Evolutionary conservation across 1,140 invertebrate genomes (phyloP).

Genomic region (Colletes latitarsis): DNA sequence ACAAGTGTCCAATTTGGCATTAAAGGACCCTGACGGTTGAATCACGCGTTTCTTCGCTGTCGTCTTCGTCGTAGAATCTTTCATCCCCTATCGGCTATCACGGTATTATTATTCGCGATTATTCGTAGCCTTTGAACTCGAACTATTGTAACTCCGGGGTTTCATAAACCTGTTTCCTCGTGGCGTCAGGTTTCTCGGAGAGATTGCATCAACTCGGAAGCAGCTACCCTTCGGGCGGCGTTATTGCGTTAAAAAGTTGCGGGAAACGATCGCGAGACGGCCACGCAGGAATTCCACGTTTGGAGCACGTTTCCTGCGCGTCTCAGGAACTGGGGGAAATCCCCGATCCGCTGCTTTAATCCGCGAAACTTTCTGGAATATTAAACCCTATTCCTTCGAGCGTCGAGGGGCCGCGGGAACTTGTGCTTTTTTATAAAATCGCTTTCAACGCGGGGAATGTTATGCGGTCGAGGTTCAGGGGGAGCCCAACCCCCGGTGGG

Average conservation of each 20-base stretch:
- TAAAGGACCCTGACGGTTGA: too few species aligned
- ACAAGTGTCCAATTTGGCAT: too few species aligned
- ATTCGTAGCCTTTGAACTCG: too few species aligned
- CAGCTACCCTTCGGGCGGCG: slow-evolving; percentile 18
- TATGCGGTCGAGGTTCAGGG: slow-evolving; percentile 35
- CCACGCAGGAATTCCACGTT: slow-evolving; percentile 10
- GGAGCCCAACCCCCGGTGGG: slow-evolving; percentile 40
- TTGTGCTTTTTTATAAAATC: slow-evolving; percentile 58
- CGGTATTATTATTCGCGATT: too few species aligned
- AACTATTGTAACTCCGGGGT: background rate
- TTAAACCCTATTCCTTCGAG: slow-evolving; percentile 40
- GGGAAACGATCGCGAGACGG: slow-evolving; percentile 12
- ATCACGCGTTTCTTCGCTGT: too few species aligned
- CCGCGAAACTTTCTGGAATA: slow-evolving; percentile 43
- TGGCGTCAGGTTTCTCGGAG: background rate
- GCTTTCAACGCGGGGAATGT: slow-evolving; percentile 55
- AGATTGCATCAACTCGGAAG: background rate
- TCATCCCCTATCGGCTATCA: too few species aligned
- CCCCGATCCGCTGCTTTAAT: slow-evolving; percentile 35
- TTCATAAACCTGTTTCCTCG: background rate
- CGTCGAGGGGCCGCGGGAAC: slow-evolving; percentile 42
- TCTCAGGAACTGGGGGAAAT: background rate
- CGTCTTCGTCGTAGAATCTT: too few species aligned
- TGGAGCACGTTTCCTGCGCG: background rate
- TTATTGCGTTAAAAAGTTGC: slow-evolving; percentile 44